A percentile compares a stretch with the other conserved stretches of the same genome.
phyloP scores from a whole-genome alignment of 2,888 invertebrate genomes.

The Cerastoderma edule region DNA sequence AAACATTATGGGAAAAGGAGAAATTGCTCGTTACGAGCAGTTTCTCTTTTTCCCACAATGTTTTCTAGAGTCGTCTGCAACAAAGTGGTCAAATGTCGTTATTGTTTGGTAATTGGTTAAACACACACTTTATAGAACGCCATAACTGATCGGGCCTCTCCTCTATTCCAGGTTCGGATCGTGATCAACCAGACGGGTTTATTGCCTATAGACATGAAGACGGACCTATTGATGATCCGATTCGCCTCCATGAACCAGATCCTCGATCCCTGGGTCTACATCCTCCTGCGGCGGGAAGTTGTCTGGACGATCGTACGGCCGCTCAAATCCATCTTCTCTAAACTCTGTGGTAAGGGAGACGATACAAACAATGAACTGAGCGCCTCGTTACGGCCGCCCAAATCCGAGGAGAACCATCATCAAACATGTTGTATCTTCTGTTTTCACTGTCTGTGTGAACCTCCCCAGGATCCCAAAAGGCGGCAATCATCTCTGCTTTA shows the following conservation, averaged over 20 bases:
- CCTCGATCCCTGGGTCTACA: conserved; percentile 83
- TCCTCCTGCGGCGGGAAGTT: conserved; percentile 80
- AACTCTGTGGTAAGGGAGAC: conserved; percentile 8
- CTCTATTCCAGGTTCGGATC: conserved; percentile 63
- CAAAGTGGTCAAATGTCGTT: too few relatives aligned
- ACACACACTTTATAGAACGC: too few relatives aligned
- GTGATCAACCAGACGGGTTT: conserved; percentile 66
- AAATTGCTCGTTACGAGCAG: too few relatives aligned
- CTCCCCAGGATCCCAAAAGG: conserved; percentile 41
- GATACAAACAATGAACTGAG: neutral
- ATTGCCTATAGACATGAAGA: conserved; percentile 51
- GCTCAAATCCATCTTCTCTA: conserved; percentile 53
- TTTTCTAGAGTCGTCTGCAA: too few relatives aligned
- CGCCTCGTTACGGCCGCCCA: conserved; percentile 3
- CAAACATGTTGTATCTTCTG: conserved; percentile 68
- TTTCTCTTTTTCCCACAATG: too few relatives aligned
- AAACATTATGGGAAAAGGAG: too few relatives aligned
- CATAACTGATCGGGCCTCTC: too few relatives aligned
- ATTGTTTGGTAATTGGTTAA: too few relatives aligned
- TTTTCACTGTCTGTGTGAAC: conserved; percentile 71
- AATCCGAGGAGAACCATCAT: conserved; percentile 51
- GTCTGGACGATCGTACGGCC: conserved; percentile 64
- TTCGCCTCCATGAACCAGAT: conserved; percentile 82
- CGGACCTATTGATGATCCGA: conserved; percentile 78
- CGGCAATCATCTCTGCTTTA: conserved; percentile 5